Evolutionary conservation across 2,888 invertebrate genomes (phyloP), one percentile per base, ranked within the genome.

Genomic region (Lasius platythorax): DNA sequence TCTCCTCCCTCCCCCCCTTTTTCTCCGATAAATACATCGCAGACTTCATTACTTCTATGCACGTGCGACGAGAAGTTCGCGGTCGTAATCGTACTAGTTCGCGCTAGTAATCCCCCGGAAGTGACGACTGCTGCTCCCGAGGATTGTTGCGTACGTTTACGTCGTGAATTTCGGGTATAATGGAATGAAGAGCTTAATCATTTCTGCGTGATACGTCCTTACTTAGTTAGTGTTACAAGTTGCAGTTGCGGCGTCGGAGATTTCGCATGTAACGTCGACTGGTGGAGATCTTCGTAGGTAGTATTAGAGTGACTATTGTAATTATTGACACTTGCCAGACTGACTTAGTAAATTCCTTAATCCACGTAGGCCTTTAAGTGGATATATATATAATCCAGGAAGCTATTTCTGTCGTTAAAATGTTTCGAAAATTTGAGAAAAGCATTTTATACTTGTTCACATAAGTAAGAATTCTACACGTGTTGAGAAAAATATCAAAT

Each of bases 161-260:
- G 30, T 58, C 30, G 33, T 3, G 74, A 23, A 33, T 50, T 70
- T 43, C 23, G 23, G 23, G 9, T 18, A 18, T 43, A 30, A 56
- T 46, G 23, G 75, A 43, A 73, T 43, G 46, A 74, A 46, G 79
- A 40, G 58, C 75, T 79, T 73, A 79, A 79, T 79, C 43, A 79
- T 79, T 70, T 58, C 73, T 58, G 43, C 9, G 58, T 8, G 30
- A 73, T 61, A 61, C 11, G 12, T 74, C 18, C 75, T 33, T 58
- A 61, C 15, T 78, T 56, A 70, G 15, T 72, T 15, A 43, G 72
- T 28, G 18, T 15, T 28, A 9, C n/a, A 68, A 78, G 56, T 70
- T 28, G 78, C 58, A 73, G 9, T 61, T 64, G 64, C 63, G 46
- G 56, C 30, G 40, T 30, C 28, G 56, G 30, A 70, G 40, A 43